phyloP scores from a whole-genome alignment of 2,113 vertebrate species.

The Ariopsis seemanni region DNA sequence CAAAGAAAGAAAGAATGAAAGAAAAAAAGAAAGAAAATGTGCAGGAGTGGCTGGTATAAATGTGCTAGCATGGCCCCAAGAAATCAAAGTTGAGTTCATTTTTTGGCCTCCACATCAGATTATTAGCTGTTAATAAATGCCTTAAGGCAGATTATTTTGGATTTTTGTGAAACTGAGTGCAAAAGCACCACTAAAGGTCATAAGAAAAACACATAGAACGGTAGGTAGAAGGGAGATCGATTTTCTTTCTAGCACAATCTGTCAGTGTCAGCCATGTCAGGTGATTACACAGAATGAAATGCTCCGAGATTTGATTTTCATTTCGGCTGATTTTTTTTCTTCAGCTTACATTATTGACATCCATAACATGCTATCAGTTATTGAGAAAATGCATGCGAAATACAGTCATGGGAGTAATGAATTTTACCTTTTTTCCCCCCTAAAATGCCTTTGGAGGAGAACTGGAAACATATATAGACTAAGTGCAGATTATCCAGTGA shows the following conservation, averaged over 20 bases:
- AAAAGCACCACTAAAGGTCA: background rate
- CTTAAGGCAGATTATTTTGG: background rate
- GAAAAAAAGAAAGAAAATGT: slow-evolving; percentile 21
- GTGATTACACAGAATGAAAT: background rate
- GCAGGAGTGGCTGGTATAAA: background rate
- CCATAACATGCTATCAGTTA: background rate
- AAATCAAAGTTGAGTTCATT: background rate
- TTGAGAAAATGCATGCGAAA: background rate
- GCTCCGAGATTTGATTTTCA: background rate
- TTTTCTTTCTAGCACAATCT: background rate
- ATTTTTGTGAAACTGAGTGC: background rate
- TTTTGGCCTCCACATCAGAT: background rate
- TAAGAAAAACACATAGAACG: background rate
- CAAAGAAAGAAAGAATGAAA: slow-evolving; percentile 46
- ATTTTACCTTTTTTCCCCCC: background rate
- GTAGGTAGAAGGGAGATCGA: background rate
- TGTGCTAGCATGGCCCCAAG: background rate
- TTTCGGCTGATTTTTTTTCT: background rate
- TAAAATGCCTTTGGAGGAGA: background rate
- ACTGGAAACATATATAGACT: background rate
- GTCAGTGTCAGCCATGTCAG: background rate
- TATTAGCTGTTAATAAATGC: background rate
- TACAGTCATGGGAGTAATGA: background rate
- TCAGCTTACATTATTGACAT: background rate
- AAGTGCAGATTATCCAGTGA: background rate